Evolutionary conservation across 2,888 invertebrate species (phyloP), one percentile per base, ranked within the genome.

Genomic region (Noctua janthe): DNA sequence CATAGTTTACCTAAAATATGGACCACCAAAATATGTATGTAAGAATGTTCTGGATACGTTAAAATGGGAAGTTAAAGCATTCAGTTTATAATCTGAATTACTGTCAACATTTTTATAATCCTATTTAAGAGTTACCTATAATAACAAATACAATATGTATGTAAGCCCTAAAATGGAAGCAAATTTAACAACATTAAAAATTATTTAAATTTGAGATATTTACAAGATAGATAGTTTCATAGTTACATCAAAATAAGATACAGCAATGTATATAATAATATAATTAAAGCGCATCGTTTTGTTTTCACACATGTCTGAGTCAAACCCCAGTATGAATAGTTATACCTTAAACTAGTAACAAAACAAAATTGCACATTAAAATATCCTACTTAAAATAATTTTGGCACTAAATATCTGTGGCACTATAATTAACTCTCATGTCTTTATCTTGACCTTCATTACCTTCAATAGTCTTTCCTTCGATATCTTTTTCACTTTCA

Each of bases 381-480:
- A 96, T 94, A 95, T 93, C 94, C 95, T 97, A 97, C 96, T 96
- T 97, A 97, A 92, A 91, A 94, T 97, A 97, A 96, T 97, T 97
- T 97, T 97, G 97, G 97, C 97, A 97, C 97, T 97, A 97, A 96
- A 97, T 97, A 97, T 97, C 97, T 94, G 97, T 97, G 96, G 97
- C 96, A 95, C 97, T 97, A 95, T 97, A 97, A 93, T 96, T 97
- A 95, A 95, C 94, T 93, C 93, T 91, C 89, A 94, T 93, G 93
- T 97, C 97, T 92, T 95, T 95, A 89, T 96, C 94, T 87, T 94
- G 94, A 93, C 92, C 91, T 88, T 96, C 96, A 94, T 94, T 94
- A 90, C 94, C 95, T 85, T 97, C 96, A 91, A 92, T 92, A 91
- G 94, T 95, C 92, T 95, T 97, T 87, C 95, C 94, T 87, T 97